Evolutionary conservation across 2,113 vertebrate genomes (phyloP).

Genomic region (Etheostoma cragini): DNA sequence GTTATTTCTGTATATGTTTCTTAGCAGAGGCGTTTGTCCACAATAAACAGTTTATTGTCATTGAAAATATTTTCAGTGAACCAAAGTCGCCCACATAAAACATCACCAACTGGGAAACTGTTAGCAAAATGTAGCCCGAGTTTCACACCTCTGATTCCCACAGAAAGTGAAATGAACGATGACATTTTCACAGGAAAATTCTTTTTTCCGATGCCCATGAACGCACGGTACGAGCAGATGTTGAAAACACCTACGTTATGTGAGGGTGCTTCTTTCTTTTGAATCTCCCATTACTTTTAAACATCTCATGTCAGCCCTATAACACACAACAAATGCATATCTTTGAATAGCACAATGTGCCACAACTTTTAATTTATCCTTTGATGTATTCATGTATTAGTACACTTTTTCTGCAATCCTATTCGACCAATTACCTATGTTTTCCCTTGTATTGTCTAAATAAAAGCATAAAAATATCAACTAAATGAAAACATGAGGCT

Average conservation of each 20-base stretch:
- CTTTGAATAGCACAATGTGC: slow-evolving; percentile 58
- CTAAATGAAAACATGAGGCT: slow-evolving; percentile 30
- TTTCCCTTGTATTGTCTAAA: slow-evolving; percentile 7
- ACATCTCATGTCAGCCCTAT: not conserved
- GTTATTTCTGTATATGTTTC: too few species aligned
- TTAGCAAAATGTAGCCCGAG: too few species aligned
- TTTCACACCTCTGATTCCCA: too few species aligned
- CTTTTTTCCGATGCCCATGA: too few species aligned
- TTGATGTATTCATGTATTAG: not conserved
- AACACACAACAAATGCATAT: slow-evolving; percentile 2
- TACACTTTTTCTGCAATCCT: slow-evolving; percentile 2
- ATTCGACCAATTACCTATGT: not conserved
- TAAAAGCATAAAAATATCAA: slow-evolving; percentile 10
- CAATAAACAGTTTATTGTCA: too few species aligned
- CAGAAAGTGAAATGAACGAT: too few species aligned
- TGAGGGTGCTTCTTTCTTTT: not conserved
- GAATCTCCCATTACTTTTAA: not conserved
- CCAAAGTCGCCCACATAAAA: too few species aligned
- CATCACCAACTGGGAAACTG: too few species aligned
- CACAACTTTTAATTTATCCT: slow-evolving; percentile 34
- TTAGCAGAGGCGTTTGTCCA: too few species aligned
- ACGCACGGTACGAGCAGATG: too few species aligned
- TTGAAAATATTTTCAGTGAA: too few species aligned
- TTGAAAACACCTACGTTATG: not conserved
- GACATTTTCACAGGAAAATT: too few species aligned